Evolutionary conservation across 2,797 vertebrate species (phyloP).

Genomic region (Rhinophrynus dorsalis): DNA sequence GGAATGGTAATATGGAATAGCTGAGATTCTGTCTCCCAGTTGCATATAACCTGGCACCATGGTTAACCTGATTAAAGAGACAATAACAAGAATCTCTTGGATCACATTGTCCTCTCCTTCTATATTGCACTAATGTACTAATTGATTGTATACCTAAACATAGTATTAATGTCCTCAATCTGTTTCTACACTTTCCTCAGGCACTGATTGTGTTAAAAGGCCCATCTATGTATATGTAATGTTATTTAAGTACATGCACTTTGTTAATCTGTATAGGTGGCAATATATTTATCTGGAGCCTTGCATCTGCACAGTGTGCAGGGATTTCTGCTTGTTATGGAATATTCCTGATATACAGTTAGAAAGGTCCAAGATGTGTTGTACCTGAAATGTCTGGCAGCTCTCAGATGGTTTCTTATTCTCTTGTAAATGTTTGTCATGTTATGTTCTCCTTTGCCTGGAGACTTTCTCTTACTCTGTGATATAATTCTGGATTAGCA

Average conservation of each 20-base stretch:
- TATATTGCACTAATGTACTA: constrained; percentile 47
- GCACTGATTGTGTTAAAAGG: not conserved
- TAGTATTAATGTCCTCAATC: constrained; percentile 22
- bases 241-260: constrained; percentile 32
- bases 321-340: no score
- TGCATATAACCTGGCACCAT: no score
- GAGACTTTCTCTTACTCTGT: no score
- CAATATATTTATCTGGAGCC: constrained; percentile 17
- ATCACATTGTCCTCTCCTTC: not conserved
- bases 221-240: not conserved
- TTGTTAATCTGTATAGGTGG: constrained; percentile 2
- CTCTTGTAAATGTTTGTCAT: no score
- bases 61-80: constrained; percentile 8
- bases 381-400: no score
- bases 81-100: not conserved
- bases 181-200: not conserved
- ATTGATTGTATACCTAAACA: constrained; percentile 36
- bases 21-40: no score
- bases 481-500: not conserved
- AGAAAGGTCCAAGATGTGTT: no score
- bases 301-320: not conserved
- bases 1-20: no score
- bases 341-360: no score
- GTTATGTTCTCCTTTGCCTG: no score
- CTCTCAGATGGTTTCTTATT: no score